Evolutionary conservation across 2,797 vertebrate species (phyloP).

Genomic region (Melanogrammus aeglefinus): DNA sequence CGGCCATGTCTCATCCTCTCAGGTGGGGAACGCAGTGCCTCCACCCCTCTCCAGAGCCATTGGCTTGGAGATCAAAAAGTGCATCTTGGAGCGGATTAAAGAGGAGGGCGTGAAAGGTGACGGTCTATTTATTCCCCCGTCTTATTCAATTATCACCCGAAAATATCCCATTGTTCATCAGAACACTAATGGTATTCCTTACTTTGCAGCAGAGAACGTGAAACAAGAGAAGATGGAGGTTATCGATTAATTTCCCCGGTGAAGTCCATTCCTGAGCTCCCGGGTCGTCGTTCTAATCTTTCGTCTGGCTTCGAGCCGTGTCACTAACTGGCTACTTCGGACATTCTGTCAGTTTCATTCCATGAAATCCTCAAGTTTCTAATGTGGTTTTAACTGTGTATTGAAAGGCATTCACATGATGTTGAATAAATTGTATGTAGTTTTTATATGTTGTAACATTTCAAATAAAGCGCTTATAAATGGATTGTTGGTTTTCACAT

Average conservation of each 20-base stretch:
- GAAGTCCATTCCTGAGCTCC: slow-evolving; percentile 38
- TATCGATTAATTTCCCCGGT: slow-evolving; percentile 63
- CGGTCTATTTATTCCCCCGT: neutral
- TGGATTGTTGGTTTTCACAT: slow-evolving; percentile 10
- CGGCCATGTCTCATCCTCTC: neutral
- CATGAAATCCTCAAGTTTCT: slow-evolving; percentile 66
- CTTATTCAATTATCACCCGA: neutral
- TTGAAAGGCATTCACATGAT: slow-evolving; percentile 72
- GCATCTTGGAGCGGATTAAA: slow-evolving; percentile 76
- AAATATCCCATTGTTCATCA: neutral
- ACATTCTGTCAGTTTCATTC: slow-evolving; percentile 73
- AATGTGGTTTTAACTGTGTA: slow-evolving; percentile 83
- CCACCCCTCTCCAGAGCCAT: slow-evolving; percentile 93
- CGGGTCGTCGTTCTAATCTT: slow-evolving; percentile 56
- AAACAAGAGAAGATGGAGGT: slow-evolving; percentile 80
- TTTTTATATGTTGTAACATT: slow-evolving; percentile 99
- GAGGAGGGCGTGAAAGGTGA: slow-evolving; percentile 75
- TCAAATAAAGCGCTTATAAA: slow-evolving; percentile 94
- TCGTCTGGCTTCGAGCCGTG: slow-evolving; percentile 49
- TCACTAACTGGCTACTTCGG: slow-evolving; percentile 41
- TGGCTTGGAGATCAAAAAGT: slow-evolving; percentile 85
- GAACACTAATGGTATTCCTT: neutral
- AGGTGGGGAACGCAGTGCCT: slow-evolving; percentile 96
- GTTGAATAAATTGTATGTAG: slow-evolving; percentile 91
- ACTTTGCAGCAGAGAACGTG: slow-evolving; percentile 61